These are phyloP conservation scores for Geotrypetes seraphini DNA, from an alignment of 2,797 vertebrate species.

Conservation along the genomic window DNA sequence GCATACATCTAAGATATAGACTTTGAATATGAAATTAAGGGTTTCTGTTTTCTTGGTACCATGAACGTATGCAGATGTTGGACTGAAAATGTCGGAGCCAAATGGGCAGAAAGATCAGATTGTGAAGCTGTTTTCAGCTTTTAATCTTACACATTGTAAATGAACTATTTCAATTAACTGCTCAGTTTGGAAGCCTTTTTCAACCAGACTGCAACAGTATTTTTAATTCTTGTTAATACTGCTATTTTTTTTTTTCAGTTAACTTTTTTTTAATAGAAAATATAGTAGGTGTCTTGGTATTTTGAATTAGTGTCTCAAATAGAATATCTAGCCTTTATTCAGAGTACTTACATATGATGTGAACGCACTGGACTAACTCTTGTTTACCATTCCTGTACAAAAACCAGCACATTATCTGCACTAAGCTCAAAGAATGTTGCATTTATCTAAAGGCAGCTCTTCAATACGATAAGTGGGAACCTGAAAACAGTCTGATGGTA, in stretches of 20 bases:
- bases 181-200: constrained; percentile 33
- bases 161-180: constrained; percentile 28
- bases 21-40: too few species aligned
- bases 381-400: constrained; percentile 86
- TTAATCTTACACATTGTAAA: too few species aligned
- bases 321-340: constrained; percentile 53
- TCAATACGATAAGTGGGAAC: constrained; percentile 71
- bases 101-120: too few species aligned
- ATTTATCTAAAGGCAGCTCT: constrained; percentile 85
- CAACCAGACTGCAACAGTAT: constrained; percentile 38
- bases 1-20: constrained; percentile 8
- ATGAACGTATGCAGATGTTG: too few species aligned
- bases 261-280: constrained; percentile 50
- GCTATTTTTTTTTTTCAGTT: constrained; percentile 48
- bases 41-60: too few species aligned
- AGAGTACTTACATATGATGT: constrained; percentile 61
- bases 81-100: too few species aligned
- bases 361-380: constrained; percentile 90
- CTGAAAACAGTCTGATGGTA: constrained; percentile 82
- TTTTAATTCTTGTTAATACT: constrained; percentile 49
- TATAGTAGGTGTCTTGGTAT: constrained; percentile 44
- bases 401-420: constrained; percentile 90
- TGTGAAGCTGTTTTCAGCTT: constrained; percentile 24
- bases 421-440: constrained; percentile 85
- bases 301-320: constrained; percentile 56